Conservation (phyloP, 2,113 vertebrate species). For the Aegypius monachus region DNA sequence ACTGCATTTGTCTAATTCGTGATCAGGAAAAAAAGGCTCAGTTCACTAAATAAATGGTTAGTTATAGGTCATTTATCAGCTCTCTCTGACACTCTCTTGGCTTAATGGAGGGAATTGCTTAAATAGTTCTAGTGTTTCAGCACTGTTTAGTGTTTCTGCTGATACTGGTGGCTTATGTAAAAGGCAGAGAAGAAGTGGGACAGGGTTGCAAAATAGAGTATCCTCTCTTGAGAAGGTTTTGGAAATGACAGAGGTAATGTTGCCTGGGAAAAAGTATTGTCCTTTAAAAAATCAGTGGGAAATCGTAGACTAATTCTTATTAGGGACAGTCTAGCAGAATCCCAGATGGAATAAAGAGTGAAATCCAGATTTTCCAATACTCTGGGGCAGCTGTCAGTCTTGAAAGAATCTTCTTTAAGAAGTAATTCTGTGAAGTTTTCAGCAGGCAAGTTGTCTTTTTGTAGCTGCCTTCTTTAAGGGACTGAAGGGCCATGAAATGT, state of each 20-base stretch:
- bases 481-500: not conserved
- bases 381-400: fast-evolving
- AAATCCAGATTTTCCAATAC: not conserved
- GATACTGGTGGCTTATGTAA: not conserved
- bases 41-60: not conserved
- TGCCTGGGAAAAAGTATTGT: not conserved
- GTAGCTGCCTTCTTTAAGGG: not conserved
- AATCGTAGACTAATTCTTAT: not conserved
- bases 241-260: not conserved
- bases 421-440: not conserved
- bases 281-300: not conserved
- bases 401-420: not conserved
- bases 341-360: not conserved
- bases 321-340: not conserved
- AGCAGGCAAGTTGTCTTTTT: too few species aligned
- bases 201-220: not conserved
- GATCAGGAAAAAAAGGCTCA: not conserved
- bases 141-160: not conserved
- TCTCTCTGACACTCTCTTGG: not conserved
- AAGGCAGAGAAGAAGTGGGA: not conserved
- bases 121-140: fast-evolving
- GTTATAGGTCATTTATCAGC: not conserved
- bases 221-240: not conserved
- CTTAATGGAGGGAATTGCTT: not conserved
- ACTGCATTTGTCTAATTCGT: not conserved